Evolutionary conservation across 2,888 invertebrate genomes (phyloP).

Genomic region (Blastobasis adustella): DNA sequence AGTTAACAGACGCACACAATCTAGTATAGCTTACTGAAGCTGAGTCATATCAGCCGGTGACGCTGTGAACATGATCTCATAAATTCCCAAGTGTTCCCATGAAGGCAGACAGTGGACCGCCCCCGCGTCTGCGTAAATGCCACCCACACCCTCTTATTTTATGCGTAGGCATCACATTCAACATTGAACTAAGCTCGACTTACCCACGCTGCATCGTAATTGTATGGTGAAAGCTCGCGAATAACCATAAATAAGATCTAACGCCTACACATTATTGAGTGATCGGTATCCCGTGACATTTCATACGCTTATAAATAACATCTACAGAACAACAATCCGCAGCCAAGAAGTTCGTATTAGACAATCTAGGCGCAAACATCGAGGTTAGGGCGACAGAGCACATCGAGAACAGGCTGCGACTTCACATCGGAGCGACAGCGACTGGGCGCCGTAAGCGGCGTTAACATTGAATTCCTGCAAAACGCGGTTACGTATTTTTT

Average conservation of each 20-base stretch:
- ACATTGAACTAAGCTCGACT: constrained; percentile 25
- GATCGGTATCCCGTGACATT: constrained; percentile 1
- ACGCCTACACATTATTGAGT: constrained; percentile 4
- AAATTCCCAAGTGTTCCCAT: constrained; percentile 21
- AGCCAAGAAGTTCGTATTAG: constrained; percentile 4
- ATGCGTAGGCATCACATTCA: constrained; percentile 33
- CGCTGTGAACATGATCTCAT: constrained; percentile 11
- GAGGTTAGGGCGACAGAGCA: constrained; percentile 6
- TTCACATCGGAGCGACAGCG: constrained; percentile 8
- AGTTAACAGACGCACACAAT: constrained; percentile 3
- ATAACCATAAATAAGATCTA: constrained; percentile 3
- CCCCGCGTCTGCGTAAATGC: constrained; percentile 44
- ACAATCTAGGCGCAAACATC: constrained; percentile 6
- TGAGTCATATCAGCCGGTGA: constrained; percentile 3
- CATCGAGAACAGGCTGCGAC: constrained; percentile 6
- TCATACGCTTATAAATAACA: background rate
- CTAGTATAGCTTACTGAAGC: constrained; percentile 6
- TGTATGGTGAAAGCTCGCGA: constrained; percentile 16
- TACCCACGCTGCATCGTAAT: constrained; percentile 27
- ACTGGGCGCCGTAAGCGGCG: background rate
- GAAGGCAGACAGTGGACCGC: constrained; percentile 33
- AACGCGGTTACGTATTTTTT: too few species aligned
- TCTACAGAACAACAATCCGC: constrained; percentile 8
- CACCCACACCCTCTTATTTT: constrained; percentile 42
- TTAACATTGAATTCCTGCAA: too few species aligned